A percentile compares a stretch with the other conserved stretches of the same genome.
Conservation (phyloP, 2,797 vertebrate genomes). For the Enteromius afrohamiltoni region DNA sequence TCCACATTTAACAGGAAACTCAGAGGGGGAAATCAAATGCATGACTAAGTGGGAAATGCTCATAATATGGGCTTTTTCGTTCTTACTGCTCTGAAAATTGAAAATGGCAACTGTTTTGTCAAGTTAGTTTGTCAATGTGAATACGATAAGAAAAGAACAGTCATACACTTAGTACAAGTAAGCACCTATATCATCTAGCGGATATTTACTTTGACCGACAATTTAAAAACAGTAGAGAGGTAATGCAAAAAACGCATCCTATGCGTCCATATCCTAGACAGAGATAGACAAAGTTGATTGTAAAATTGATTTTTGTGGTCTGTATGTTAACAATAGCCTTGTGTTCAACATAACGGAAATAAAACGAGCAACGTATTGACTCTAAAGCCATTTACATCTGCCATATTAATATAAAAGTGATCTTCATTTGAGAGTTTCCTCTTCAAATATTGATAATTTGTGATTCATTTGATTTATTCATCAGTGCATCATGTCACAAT, state of each 20-base stretch:
- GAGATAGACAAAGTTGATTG: neutral
- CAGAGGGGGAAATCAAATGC: conserved; percentile 39
- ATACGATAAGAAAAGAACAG: neutral
- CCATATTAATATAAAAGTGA: neutral
- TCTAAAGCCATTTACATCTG: neutral
- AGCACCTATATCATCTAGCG: neutral
- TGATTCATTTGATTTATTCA: neutral
- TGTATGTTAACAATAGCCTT: neutral
- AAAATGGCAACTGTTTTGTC: conserved; percentile 13
- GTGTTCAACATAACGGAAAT: neutral
- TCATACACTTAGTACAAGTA: neutral
- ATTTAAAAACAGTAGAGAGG: neutral
- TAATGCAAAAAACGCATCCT: neutral
- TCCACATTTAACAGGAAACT: conserved; percentile 28
- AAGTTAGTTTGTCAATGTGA: neutral
- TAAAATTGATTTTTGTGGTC: neutral
- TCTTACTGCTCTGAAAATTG: neutral
- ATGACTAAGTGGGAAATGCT: conserved; percentile 39
- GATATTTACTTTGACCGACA: neutral
- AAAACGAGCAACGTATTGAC: neutral
- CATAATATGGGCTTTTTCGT: conserved; percentile 31
- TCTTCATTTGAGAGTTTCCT: neutral
- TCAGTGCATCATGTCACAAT: neutral
- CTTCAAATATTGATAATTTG: conserved; percentile 5
- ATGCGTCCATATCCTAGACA: neutral